Evolutionary conservation across 2,113 vertebrate species (phyloP), one percentile per base, ranked within the genome.

Genomic region (Neolamprologus falcicula): DNA sequence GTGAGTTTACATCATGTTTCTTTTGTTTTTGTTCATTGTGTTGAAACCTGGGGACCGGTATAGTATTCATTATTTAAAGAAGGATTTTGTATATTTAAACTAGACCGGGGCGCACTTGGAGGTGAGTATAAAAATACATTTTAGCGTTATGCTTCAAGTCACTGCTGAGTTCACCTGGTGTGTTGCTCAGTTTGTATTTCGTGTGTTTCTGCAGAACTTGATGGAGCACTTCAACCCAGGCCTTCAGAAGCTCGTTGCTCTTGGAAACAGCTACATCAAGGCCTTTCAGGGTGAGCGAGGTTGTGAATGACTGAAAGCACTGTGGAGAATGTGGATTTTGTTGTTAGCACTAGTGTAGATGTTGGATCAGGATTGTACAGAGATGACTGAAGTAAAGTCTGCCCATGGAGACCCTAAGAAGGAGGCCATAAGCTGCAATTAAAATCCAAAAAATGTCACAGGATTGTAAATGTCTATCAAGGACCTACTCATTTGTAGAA

Each of bases 171-270:
- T 84, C 4, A 21, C 13, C 50, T n/a, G 11, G 14, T 35, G 50
- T 42, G 17, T 52, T 13, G 3, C 47, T 86, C 33, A 80, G 54
- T 40, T 7, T 68, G 12, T 61, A 19, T 86, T 47, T 11, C 59
- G 1, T 88, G 37, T 80, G 12, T 92, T 54, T 8, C 9, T 86
- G 5, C 68, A 99, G 98, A 98, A 96, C 84, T 97, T 99, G 87
- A 96, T 98, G 97, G 98, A 99, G 76, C 97, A 98, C 89, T 99
- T 99, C 93, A 99, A 99, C 90, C 98, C 98, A 0, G 97, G 98
- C 7, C 96, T 99, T 85, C 97, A 98, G 95, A 97, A 97, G 84
- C 96, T 99, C 57, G 97, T 98, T 54, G 97, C 97, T 88, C 95
- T 99, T 26, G 98, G 98, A 8, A 98, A 97, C 95, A 98, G 98